Evolutionary conservation across 2,797 vertebrate genomes (phyloP), one percentile per base, ranked within the genome.

Genomic region (Harpagifer antarcticus): DNA sequence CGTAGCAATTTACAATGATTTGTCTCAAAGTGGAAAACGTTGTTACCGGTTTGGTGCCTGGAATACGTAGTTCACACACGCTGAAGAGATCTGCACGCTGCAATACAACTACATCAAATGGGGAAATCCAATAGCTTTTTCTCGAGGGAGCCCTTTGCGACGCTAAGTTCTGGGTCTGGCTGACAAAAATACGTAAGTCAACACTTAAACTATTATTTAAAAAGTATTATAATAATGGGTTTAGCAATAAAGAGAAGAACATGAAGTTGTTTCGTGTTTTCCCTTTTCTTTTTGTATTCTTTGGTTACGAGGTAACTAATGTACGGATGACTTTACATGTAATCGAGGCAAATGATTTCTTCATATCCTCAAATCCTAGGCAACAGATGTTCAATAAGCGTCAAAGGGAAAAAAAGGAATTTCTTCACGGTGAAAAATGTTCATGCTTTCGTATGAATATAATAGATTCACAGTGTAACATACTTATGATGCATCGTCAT

Each of bases 401-500:
- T 45, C 16, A 53, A 62, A 55, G 37, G 5, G 31, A 68, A 68
- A 49, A 0, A 49, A 65, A 7, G 14, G 15, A 58, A 61, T 16
- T 10, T 33, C 5, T 42, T 31, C 42, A 19, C 43, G 33, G 40
- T 14, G 3, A 19, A 49, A 43, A n/a, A 33, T 13, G 27, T 19
- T 50, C n/a, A 4, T 20, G 13, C 54, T 33, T 20, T 54, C n/a
- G 43, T 73, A 53, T 48, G n/a, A 77, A 44, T 23, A 42, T n/a
- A 13, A 65, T 1, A 65, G 9, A 54, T 59, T 40, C 9, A 57
- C 68, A 74, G n/a, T 62, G 69, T 61, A 76, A 73, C 80, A 76
- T 68, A 57, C 61, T 31, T 56, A 45, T 61, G 66, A 86, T 71
- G 85, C 78, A 83, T 79, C 69, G 3, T 27, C 9, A 23, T 47